Conservation (phyloP, 2,113 vertebrate genomes). For the Thunnus thynnus region DNA sequence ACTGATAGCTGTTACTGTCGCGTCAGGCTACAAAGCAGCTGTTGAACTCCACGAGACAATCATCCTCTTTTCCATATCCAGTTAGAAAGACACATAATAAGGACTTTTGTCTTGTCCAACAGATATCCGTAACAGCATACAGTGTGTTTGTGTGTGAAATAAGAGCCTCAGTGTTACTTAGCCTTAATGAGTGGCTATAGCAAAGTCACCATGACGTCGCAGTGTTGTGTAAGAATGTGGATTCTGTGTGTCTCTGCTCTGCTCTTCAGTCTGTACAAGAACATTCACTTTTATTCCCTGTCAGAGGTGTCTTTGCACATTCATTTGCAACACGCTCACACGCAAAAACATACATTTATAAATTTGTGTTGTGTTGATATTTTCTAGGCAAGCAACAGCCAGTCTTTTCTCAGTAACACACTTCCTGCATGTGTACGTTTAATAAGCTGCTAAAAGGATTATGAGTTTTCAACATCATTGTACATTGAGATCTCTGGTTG, state of each 20-base stretch:
- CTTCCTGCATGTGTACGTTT: conserved; percentile 33
- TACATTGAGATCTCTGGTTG: conserved; percentile 28
- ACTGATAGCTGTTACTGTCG: conserved; percentile 5
- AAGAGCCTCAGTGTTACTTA: conserved; percentile 63
- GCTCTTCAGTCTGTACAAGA: neutral
- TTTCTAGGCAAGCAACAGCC: neutral
- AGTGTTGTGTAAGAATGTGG: conserved; percentile 2
- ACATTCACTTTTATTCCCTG: neutral
- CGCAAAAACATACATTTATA: no score
- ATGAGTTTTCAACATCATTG: conserved; percentile 41
- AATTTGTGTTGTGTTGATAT: neutral
- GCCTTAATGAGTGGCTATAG: conserved; percentile 43
- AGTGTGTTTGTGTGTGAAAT: conserved; percentile 62
- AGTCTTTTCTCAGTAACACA: neutral
- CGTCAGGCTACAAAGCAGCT: conserved; percentile 79
- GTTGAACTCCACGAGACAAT: conserved; percentile 86
- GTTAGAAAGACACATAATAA: conserved; percentile 88
- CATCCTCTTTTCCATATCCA: conserved; percentile 85
- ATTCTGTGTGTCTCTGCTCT: neutral
- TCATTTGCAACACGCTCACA: neutral
- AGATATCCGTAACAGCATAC: conserved; percentile 46
- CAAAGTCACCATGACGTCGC: conserved; percentile 28
- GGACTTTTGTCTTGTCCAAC: conserved; percentile 86
- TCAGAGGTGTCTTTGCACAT: no score
- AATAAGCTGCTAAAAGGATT: conserved; percentile 49